Base-by-base conservation (phyloP, 2,888 invertebrate genomes). In the Callosobruchus maculatus region DNA sequence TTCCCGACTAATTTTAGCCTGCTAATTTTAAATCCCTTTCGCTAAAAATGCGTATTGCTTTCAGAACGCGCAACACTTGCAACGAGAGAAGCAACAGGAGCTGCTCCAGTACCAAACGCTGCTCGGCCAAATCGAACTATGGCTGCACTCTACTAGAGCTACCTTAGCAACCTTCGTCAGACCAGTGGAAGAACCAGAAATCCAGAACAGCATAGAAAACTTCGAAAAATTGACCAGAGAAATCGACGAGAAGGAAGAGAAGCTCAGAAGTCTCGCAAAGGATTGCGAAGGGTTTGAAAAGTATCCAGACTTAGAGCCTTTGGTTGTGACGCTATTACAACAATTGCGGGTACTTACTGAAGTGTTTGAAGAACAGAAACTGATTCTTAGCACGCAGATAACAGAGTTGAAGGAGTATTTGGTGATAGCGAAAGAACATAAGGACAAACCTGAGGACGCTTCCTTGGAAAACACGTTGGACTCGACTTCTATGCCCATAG, bases 401-500 rank as follows among this genome's bases (percentile, higher is more conserved):
- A 89, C 89, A 78, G 86, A 88, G 78, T 86, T 91, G 78, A 87
- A 88, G 77, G 86, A 86, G 78, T 86, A 89, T 73, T 87, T 92
- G 71, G 83, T 71, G 20, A 81, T 85, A 74, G 73, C 83, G n/a
- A 78, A 82, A 75, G 76, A 86, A 82, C 76, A 78, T 74, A 74
- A 84, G 82, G 76, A 82, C 81, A 74, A 80, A 81, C 80, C 82
- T 70, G 82, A 83, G 5, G 90, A 90, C 74, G 89, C 90, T 22
- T 85, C 84, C 0, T 87, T 90, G 81, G 90, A 90, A 66, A 91
- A 91, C 80, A 93, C 93, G 5, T 89, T 93, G 70, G 92, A 92
- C 85, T 93, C 93, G 0, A 77, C 81, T 21, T 92, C 93, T 73
- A 92, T 93, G 91, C 93, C 93, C 0, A 92, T 93, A 84, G 93